Conservation (phyloP, 2,888 invertebrate species). For the Xestia xanthographa region DNA sequence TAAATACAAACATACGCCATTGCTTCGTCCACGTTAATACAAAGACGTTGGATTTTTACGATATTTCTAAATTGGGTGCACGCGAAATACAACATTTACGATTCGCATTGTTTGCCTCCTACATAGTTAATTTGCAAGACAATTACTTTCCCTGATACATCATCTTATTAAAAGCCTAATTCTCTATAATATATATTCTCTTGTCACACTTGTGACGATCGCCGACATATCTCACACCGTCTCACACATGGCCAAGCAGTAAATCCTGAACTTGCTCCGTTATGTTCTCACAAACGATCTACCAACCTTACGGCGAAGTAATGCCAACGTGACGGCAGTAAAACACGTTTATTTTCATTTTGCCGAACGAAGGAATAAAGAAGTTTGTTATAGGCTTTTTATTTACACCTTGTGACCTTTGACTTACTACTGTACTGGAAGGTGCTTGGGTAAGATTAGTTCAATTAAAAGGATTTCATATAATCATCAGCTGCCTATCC, state of each 20-base stretch:
- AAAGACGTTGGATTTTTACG: not conserved
- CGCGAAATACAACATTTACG: not conserved
- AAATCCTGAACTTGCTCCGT: conserved; percentile 39
- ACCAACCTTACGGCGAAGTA: conserved; percentile 24
- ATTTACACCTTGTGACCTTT: conserved; percentile 16
- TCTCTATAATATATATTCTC: not conserved
- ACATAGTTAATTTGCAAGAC: not conserved
- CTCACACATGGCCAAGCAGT: conserved; percentile 30
- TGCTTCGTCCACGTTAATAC: not conserved
- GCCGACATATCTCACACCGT: not conserved
- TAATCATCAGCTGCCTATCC: not conserved
- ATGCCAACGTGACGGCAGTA: conserved; percentile 43
- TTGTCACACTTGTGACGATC: not conserved
- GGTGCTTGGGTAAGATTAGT: not conserved
- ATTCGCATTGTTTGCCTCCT: not conserved
- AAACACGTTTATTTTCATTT: conserved; percentile 55
- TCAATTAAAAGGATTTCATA: not conserved
- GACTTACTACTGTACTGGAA: not conserved
- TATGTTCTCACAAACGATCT: conserved; percentile 37
- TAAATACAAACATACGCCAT: not conserved
- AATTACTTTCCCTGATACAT: not conserved
- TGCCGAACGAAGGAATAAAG: conserved; percentile 8
- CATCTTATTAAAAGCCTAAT: not conserved
- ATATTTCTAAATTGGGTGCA: not conserved
- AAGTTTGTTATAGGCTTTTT: conserved; percentile 31